Percentiles rank a stretch among this genome's conserved stretches.
These are phyloP conservation scores for Keiferia lycopersicella DNA, from an alignment of 2,888 invertebrate genomes.

Conservation along the genomic window DNA sequence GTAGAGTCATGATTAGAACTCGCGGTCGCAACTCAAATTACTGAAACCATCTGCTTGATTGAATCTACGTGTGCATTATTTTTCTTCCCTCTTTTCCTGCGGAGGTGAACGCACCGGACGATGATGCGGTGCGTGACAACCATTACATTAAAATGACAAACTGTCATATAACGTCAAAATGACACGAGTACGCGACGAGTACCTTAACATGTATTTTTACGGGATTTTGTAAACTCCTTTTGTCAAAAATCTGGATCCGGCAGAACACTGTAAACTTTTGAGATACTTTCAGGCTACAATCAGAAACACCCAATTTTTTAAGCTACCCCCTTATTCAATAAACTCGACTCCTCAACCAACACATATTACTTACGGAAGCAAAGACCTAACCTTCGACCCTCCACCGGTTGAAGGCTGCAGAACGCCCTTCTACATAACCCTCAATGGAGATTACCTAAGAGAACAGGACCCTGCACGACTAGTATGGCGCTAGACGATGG, in stretches of 20 bases:
- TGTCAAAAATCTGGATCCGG: background rate
- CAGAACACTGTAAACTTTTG: no score
- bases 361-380: background rate
- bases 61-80: background rate
- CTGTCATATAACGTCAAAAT: no score
- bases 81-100: background rate
- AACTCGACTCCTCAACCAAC: background rate
- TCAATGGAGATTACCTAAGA: constrained; percentile 9
- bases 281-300: background rate
- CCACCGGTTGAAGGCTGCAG: background rate
- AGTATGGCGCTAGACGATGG: background rate
- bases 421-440: constrained; percentile 1
- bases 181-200: no score
- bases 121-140: no score
- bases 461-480: background rate
- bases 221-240: no score
- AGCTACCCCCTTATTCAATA: background rate
- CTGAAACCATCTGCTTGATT: background rate
- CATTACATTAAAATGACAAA: no score
- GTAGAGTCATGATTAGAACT: constrained; percentile 3
- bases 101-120: no score
- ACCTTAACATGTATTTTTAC: no score
- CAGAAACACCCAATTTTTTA: no score
- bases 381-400: background rate
- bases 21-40: background rate